Conservation (phyloP, 2,888 invertebrate genomes). For the Sacculina carcini region DNA sequence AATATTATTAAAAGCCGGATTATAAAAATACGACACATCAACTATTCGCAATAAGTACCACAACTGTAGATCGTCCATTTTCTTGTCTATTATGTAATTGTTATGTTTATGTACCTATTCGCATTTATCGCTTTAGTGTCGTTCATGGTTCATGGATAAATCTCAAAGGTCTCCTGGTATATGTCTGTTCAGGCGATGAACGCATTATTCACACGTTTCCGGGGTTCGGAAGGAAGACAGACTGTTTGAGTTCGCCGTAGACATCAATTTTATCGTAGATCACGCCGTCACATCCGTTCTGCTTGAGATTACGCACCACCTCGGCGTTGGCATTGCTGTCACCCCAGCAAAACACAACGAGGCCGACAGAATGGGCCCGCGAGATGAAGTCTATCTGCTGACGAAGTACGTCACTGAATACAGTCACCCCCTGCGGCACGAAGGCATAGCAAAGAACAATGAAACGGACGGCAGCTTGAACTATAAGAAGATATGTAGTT, state of each 20-base stretch:
- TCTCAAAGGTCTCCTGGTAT: too few relatives aligned
- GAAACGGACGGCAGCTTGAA: neutral
- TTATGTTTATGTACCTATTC: too few relatives aligned
- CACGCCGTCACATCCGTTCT: slow-evolving; percentile 73
- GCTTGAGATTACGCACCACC: slow-evolving; percentile 58
- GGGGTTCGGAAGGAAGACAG: slow-evolving; percentile 60
- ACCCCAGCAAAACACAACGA: slow-evolving; percentile 91
- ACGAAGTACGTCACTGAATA: slow-evolving; percentile 71
- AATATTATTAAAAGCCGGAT: too few relatives aligned
- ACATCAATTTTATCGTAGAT: slow-evolving; percentile 69
- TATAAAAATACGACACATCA: too few relatives aligned
- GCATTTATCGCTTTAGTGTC: too few relatives aligned
- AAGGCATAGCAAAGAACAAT: neutral
- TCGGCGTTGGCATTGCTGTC: slow-evolving; percentile 74
- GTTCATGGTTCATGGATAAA: too few relatives aligned
- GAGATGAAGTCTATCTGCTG: slow-evolving; percentile 55
- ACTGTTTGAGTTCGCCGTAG: slow-evolving; percentile 45
- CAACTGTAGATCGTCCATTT: too few relatives aligned
- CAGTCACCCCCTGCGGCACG: slow-evolving; percentile 43
- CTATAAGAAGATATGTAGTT: too few relatives aligned
- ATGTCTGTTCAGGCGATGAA: too few relatives aligned
- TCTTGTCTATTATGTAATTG: too few relatives aligned
- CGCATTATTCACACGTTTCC: too few relatives aligned
- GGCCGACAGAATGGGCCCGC: slow-evolving; percentile 44
- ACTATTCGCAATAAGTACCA: too few relatives aligned